These are phyloP conservation scores for Drosophila willistoni DNA, from an alignment of 1,140 invertebrate species.

Conservation along the genomic window DNA sequence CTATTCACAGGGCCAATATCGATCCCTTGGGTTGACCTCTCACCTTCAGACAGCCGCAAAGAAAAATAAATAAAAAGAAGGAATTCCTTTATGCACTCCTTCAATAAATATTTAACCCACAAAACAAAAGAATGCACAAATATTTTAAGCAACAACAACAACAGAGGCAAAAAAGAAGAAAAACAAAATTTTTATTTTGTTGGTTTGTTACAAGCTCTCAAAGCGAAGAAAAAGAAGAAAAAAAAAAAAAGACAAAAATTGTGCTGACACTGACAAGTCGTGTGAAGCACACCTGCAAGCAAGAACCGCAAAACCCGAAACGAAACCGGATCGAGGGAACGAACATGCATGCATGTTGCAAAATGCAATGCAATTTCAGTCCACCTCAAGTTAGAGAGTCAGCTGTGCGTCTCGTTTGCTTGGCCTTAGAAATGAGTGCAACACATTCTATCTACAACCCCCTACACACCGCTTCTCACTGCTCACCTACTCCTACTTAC, in stretches of 20 bases:
- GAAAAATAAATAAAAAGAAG: constrained; percentile 7
- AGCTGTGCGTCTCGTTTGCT: constrained; percentile 47
- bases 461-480: too few relatives aligned
- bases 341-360: constrained; percentile 59
- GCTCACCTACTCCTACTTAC: background rate
- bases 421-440: constrained; percentile 77
- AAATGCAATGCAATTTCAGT: constrained; percentile 52
- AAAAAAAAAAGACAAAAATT: constrained; percentile 37
- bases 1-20: too few relatives aligned
- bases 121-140: constrained; percentile 35
- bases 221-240: constrained; percentile 16
- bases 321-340: constrained; percentile 40
- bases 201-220: constrained; percentile 31
- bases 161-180: background rate
- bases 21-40: constrained; percentile 10
- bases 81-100: constrained; percentile 24
- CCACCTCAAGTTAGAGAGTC: constrained; percentile 22
- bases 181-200: constrained; percentile 6
- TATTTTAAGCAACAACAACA: constrained; percentile 6
- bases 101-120: constrained; percentile 49
- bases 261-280: constrained; percentile 78
- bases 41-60: constrained; percentile 13
- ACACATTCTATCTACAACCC: constrained; percentile 60
- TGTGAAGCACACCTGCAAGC: constrained; percentile 80
- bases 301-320: constrained; percentile 41